A percentile compares a stretch with the other conserved stretches of the same genome.
Conservation (phyloP, 2,797 vertebrate species). For the Malurus leucopterus region DNA sequence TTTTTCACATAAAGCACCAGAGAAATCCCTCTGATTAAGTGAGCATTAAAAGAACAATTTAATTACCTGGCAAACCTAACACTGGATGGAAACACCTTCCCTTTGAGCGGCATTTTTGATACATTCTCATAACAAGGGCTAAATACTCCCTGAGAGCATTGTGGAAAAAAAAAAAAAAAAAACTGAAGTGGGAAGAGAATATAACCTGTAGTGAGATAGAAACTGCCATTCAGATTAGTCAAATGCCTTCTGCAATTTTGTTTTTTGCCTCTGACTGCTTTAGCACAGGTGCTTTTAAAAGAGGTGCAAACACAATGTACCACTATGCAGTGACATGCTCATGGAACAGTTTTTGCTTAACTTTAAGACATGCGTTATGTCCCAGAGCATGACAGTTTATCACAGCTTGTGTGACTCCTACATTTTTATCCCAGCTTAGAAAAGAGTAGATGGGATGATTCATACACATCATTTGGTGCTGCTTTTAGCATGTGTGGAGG, state of each 20-base stretch:
- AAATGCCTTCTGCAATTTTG: background rate
- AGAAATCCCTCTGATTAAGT: background rate
- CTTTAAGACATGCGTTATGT: background rate
- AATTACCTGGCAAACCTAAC: background rate
- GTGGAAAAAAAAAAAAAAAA: background rate
- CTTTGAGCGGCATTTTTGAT: background rate
- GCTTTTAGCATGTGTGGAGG: constrained; percentile 27
- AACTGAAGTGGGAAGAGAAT: background rate
- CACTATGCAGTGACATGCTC: background rate
- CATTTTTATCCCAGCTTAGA: background rate
- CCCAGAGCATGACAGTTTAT: background rate
- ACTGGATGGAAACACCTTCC: background rate
- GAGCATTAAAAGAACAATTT: background rate
- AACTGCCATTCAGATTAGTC: background rate
- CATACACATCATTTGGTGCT: constrained; percentile 6
- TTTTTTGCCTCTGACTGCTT: background rate
- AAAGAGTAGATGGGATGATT: constrained; percentile 29
- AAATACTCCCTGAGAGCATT: background rate
- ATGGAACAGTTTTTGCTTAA: background rate
- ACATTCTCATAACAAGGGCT: background rate
- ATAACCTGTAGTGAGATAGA: background rate
- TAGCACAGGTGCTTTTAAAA: background rate
- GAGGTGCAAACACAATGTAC: background rate
- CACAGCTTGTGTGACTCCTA: background rate
- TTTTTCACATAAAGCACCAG: background rate